These are phyloP conservation scores for Malaclemys terrapin DNA, from an alignment of 2,113 vertebrate species.

Conservation along the genomic window DNA sequence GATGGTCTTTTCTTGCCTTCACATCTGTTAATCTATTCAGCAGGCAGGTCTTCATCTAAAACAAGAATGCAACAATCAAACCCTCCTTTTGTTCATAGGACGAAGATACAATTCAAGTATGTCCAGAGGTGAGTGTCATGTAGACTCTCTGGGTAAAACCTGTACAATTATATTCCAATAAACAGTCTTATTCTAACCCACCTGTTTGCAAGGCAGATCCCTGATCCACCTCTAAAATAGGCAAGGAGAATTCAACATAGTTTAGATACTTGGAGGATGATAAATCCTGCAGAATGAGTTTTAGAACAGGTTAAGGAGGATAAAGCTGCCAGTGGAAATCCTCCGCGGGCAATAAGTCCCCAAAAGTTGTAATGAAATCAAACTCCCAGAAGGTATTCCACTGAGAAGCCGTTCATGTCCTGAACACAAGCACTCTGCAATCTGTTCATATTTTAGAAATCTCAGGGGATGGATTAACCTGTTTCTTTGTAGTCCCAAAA, in stretches of 20 bases:
- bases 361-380: background rate
- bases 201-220: no score
- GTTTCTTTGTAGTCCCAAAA: background rate
- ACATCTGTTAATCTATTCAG: background rate
- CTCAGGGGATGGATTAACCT: background rate
- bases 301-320: background rate
- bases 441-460: background rate
- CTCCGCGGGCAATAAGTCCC: background rate
- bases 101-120: background rate
- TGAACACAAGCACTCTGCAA: background rate
- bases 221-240: background rate
- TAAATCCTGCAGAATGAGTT: background rate
- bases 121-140: background rate
- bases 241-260: background rate
- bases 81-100: background rate
- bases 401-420: background rate
- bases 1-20: background rate
- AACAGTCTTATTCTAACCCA: background rate
- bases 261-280: background rate
- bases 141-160: background rate
- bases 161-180: background rate
- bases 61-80: background rate
- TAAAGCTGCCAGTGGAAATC: background rate
- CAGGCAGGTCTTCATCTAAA: background rate
- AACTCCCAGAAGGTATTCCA: background rate